Evolutionary conservation across 2,888 invertebrate species (phyloP).

Genomic region (Thalpophila matura): DNA sequence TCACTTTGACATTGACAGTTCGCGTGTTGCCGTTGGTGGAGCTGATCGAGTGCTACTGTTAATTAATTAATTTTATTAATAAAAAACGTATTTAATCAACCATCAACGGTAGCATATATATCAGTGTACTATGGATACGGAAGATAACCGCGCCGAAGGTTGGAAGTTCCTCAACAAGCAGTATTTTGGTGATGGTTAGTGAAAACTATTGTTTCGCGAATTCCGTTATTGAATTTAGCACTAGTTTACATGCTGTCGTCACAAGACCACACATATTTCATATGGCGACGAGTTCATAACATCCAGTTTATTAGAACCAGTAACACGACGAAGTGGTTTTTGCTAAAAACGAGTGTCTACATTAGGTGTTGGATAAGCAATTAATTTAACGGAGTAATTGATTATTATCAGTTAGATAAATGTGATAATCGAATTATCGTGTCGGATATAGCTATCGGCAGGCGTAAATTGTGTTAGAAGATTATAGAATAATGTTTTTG

Average conservation of each 20-base stretch:
- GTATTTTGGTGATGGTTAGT: constrained; percentile 88
- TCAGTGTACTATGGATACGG: constrained; percentile 74
- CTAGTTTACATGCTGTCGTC: constrained; percentile 67
- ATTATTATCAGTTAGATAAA: constrained; percentile 50
- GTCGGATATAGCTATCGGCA: constrained; percentile 24
- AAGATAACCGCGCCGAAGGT: constrained; percentile 86
- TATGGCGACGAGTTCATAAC: constrained; percentile 36
- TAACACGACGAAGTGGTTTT: constrained; percentile 10
- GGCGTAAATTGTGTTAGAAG: constrained; percentile 23
- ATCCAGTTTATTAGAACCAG: constrained; percentile 27
- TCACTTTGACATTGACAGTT: constrained; percentile 73
- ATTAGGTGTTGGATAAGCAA: constrained; percentile 12
- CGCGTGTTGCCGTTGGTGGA: constrained; percentile 59
- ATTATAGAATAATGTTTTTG: constrained; percentile 14
- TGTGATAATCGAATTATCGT: constrained; percentile 30
- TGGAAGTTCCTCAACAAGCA: constrained; percentile 89
- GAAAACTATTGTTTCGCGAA: constrained; percentile 60
- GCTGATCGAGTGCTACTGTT: constrained; percentile 48
- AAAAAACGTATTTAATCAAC: constrained; percentile 49
- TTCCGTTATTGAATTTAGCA: constrained; percentile 64
- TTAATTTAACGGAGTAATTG: constrained; percentile 14
- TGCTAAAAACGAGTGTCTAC: neutral
- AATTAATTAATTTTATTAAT: constrained; percentile 57
- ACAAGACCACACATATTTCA: constrained; percentile 65
- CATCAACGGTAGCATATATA: constrained; percentile 41